These are phyloP conservation scores for Melopsittacus undulatus DNA, from an alignment of 2,797 vertebrate species.

Conservation along the genomic window DNA sequence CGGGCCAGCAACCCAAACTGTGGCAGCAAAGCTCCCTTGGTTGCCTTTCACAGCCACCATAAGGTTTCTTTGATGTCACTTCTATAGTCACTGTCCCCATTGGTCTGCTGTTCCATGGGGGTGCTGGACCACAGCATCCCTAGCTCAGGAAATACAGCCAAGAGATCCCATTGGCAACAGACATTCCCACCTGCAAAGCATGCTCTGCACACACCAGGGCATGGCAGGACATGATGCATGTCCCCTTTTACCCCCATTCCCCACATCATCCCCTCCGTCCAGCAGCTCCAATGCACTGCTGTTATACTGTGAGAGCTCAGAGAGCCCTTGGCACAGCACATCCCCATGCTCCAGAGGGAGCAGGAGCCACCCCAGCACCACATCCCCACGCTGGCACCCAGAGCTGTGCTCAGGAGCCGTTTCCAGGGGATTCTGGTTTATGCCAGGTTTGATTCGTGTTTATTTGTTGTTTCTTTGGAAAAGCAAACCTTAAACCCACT, in stretches of 20 bases:
- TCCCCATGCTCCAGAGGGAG: neutral
- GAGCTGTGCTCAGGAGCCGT: neutral
- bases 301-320: neutral
- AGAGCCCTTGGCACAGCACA: accelerated
- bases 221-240: accelerated
- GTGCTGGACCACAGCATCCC: neutral
- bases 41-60: neutral
- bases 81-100: accelerated
- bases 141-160: neutral
- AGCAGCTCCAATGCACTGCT: accelerated
- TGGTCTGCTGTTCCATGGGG: neutral
- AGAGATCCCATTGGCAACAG: accelerated
- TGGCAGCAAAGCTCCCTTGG: neutral
- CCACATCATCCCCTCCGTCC: neutral
- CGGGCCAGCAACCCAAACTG: neutral
- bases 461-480: neutral
- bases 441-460: neutral
- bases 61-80: neutral
- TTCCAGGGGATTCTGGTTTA: neutral
- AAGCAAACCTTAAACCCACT: neutral
- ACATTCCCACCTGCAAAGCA: neutral
- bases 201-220: neutral
- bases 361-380: accelerated
- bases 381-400: accelerated
- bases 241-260: neutral